Conservation (phyloP, 2,888 invertebrate species). For the Apamea sordens region DNA sequence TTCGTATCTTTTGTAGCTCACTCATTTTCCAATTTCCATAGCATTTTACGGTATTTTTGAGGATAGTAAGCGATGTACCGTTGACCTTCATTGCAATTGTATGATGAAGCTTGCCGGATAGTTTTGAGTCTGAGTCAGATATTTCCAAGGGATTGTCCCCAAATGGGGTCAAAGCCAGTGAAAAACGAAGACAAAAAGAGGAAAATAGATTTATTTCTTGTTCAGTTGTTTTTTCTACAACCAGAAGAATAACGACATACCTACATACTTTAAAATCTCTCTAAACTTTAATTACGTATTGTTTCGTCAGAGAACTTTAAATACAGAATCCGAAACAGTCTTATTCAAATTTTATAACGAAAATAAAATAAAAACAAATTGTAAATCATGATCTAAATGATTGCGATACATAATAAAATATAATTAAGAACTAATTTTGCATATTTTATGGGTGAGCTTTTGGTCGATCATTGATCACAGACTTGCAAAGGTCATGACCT, state of each 20-base stretch:
- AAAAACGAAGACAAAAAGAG: too few species aligned
- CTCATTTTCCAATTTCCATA: background rate
- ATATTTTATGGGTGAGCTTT: slow-evolving; percentile 44
- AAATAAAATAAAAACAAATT: background rate
- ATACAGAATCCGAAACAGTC: background rate
- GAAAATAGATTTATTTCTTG: background rate
- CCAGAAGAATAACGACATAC: background rate
- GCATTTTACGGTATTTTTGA: background rate
- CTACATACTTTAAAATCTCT: background rate
- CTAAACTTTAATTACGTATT: too few species aligned
- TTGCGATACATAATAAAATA: background rate
- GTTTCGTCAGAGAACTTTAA: background rate
- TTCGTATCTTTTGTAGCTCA: background rate
- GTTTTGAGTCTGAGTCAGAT: background rate
- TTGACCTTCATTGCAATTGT: slow-evolving; percentile 23
- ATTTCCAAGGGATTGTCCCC: background rate
- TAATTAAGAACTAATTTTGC: slow-evolving; percentile 32
- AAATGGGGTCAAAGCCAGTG: background rate
- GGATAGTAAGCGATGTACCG: background rate
- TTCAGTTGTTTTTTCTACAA: background rate
- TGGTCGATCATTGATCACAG: slow-evolving; percentile 30
- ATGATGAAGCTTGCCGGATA: background rate
- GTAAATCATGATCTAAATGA: background rate
- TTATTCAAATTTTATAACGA: background rate
- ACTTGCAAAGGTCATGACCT: slow-evolving; percentile 54